Evolutionary conservation across 2,797 vertebrate genomes (phyloP).

Genomic region (Epinephelus awoara): DNA sequence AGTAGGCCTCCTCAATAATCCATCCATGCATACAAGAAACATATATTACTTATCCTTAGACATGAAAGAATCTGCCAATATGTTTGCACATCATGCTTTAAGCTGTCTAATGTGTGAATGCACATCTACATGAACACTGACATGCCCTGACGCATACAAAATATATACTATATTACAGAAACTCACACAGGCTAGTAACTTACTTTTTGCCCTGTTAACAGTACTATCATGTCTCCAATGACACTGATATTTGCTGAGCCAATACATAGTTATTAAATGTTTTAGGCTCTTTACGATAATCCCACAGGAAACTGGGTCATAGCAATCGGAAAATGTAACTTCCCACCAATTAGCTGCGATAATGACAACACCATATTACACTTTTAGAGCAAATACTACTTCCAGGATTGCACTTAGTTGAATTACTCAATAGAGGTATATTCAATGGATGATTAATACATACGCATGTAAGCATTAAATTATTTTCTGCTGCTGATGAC

Average conservation of each 20-base stretch:
- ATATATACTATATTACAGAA: neutral
- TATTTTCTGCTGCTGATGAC: too few species aligned
- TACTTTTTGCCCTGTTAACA: neutral
- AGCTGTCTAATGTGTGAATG: neutral
- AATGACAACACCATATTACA: neutral
- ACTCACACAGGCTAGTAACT: neutral
- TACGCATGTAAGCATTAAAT: too few species aligned
- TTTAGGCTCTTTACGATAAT: neutral
- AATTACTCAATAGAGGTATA: neutral
- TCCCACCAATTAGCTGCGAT: neutral
- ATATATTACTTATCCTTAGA: neutral
- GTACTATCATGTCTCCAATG: constrained; percentile 40
- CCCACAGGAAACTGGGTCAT: neutral
- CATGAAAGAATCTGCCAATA: neutral
- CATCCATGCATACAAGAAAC: too few species aligned
- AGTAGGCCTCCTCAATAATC: too few species aligned
- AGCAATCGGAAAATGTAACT: neutral
- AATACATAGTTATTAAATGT: neutral
- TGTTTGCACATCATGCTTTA: neutral
- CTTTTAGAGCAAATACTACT: neutral
- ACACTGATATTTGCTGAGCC: neutral
- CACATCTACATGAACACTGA: neutral
- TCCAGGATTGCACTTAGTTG: neutral
- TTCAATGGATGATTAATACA: neutral
- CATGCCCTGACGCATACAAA: neutral